phyloP scores from a whole-genome alignment of 2,113 vertebrate species.

The Petromus typicus region DNA sequence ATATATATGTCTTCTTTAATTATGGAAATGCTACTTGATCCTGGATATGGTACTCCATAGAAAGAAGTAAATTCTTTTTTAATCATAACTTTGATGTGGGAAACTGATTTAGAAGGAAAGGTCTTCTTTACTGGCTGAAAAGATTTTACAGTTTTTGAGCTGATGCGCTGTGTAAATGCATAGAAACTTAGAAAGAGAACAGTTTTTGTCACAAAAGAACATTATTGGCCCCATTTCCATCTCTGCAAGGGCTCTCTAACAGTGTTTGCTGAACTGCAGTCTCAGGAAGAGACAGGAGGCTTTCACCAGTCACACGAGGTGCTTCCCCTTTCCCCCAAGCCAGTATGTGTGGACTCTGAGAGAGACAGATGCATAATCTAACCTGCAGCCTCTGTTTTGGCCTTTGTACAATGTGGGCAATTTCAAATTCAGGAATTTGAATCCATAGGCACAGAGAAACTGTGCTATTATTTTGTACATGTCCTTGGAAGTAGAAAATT shows the following conservation, averaged over 20 bases:
- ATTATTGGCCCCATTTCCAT: background rate
- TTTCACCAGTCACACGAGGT: rapidly evolving
- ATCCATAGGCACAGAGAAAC: background rate
- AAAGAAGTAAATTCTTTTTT: conserved; percentile 59
- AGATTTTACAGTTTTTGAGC: background rate
- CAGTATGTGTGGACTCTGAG: background rate
- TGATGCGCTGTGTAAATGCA: background rate
- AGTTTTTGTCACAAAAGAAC: background rate
- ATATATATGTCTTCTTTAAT: conserved; percentile 63
- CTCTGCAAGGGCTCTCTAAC: background rate
- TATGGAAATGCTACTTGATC: conserved; percentile 58
- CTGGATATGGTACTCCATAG: conserved; percentile 36
- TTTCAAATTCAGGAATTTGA: background rate
- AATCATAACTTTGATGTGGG: conserved; percentile 58
- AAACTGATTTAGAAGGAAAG: conserved; percentile 40
- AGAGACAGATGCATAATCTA: background rate
- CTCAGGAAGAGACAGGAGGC: background rate
- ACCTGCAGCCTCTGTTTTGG: rapidly evolving
- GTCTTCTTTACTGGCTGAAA: background rate
- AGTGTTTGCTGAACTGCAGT: background rate
- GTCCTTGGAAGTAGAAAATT: background rate
- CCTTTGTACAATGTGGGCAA: background rate
- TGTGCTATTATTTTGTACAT: background rate
- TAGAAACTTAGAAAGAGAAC: background rate
- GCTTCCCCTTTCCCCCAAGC: background rate